Evolutionary conservation across 2,888 invertebrate genomes (phyloP).

Genomic region (Nephrotoma appendiculata): DNA sequence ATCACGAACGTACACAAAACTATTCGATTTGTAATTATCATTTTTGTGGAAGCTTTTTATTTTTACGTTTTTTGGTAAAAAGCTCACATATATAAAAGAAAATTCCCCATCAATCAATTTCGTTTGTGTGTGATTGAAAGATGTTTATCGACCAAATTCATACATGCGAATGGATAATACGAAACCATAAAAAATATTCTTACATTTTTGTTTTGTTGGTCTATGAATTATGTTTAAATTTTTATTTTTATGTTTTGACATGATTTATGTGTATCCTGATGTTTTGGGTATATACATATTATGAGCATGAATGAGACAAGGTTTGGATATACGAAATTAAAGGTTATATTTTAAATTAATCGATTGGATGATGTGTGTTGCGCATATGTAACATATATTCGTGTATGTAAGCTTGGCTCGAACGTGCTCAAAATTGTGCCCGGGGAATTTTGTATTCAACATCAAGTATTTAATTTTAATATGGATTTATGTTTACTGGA

Average conservation of each 20-base stretch:
- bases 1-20: neutral
- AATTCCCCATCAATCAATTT: neutral
- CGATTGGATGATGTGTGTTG: neutral
- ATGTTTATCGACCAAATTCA: neutral
- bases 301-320: neutral
- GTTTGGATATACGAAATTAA: neutral
- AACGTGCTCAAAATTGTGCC: neutral
- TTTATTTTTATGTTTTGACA: neutral
- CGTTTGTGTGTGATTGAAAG: neutral
- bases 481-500: neutral
- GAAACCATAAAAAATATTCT: neutral
- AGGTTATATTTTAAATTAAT: neutral
- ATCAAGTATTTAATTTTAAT: too few species aligned
- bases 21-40: neutral
- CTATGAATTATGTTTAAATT: neutral
- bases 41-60: neutral
- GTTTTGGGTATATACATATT: neutral
- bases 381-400: neutral
- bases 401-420: neutral
- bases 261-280: neutral
- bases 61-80: neutral
- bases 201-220: neutral
- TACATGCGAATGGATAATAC: neutral
- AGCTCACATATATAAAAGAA: neutral
- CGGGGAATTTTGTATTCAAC: neutral